These are phyloP conservation scores for Alethe castanea DNA, from an alignment of 2,113 vertebrate genomes.

Conservation along the genomic window DNA sequence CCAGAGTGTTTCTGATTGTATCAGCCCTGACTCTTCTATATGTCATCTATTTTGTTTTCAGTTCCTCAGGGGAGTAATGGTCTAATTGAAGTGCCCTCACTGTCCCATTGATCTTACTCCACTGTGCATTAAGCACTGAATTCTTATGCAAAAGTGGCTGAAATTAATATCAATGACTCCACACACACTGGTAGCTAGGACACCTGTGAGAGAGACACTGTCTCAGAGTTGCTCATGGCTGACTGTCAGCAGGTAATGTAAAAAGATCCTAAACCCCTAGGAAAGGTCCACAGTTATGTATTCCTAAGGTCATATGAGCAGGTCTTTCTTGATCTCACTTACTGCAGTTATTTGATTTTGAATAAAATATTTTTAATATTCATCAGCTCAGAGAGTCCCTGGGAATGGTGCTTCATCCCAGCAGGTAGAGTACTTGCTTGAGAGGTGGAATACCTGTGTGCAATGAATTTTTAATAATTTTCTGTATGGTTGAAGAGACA, in stretches of 20 bases:
- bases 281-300: not conserved
- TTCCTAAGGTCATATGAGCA: not conserved
- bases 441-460: not conserved
- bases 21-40: not conserved
- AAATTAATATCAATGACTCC: not conserved
- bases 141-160: not conserved
- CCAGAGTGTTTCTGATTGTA: not conserved
- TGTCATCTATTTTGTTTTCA: not conserved
- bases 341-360: not conserved
- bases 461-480: conserved; percentile 8
- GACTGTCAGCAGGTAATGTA: not conserved
- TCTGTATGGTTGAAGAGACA: not conserved
- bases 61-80: not conserved
- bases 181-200: not conserved
- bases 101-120: not conserved
- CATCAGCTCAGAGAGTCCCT: not conserved
- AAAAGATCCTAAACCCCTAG: not conserved
- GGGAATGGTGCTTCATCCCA: not conserved
- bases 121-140: not conserved
- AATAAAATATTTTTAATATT: conserved; percentile 30
- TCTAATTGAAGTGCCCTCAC: not conserved
- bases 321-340: not conserved
- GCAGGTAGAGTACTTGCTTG: not conserved
- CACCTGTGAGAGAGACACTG: not conserved
- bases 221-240: not conserved